Conservation (phyloP, 1,140 invertebrate species). For the Pissodes strobi region DNA sequence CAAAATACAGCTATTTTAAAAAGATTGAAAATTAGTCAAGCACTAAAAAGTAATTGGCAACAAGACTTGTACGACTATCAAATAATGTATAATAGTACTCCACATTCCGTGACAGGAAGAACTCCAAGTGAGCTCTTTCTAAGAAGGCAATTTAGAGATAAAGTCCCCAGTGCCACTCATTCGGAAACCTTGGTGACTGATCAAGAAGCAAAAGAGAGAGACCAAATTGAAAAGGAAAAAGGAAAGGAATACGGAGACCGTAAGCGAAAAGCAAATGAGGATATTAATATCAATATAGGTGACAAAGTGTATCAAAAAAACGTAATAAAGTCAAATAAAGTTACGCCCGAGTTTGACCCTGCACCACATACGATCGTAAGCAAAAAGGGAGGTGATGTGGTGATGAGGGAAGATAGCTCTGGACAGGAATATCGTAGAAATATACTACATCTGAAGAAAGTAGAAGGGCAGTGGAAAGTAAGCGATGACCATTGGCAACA, state of each 20-base stretch:
- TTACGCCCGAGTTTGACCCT: constrained; percentile 18
- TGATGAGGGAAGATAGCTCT: constrained; percentile 2
- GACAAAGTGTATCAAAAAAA: constrained; percentile 7
- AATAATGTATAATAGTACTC: constrained; percentile 48
- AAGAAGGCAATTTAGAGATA: constrained; percentile 11
- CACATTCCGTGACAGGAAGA: constrained; percentile 41
- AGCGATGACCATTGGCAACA: too few relatives aligned
- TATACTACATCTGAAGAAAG: too few relatives aligned
- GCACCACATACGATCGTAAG: not conserved
- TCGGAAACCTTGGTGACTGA: not conserved
- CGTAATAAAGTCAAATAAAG: constrained; percentile 17
- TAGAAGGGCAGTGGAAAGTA: constrained; percentile 18
- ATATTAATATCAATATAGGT: not conserved
- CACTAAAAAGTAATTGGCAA: too few relatives aligned
- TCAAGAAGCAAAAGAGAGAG: not conserved
- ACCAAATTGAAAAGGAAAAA: not conserved
- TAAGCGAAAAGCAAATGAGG: not conserved
- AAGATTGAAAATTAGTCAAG: too few relatives aligned
- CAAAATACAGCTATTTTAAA: constrained; percentile 43
- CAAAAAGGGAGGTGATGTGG: constrained; percentile 8
- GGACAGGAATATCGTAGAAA: constrained; percentile 4
- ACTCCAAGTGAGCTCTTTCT: constrained; percentile 39
- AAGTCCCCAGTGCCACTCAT: too few relatives aligned
- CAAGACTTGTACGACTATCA: constrained; percentile 41
- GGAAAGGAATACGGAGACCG: constrained; percentile 5